A percentile compares a stretch with the other conserved stretches of the same genome.
These are phyloP conservation scores for Hylyphantes graminicola DNA, from an alignment of 1,140 invertebrate species.

Conservation along the genomic window DNA sequence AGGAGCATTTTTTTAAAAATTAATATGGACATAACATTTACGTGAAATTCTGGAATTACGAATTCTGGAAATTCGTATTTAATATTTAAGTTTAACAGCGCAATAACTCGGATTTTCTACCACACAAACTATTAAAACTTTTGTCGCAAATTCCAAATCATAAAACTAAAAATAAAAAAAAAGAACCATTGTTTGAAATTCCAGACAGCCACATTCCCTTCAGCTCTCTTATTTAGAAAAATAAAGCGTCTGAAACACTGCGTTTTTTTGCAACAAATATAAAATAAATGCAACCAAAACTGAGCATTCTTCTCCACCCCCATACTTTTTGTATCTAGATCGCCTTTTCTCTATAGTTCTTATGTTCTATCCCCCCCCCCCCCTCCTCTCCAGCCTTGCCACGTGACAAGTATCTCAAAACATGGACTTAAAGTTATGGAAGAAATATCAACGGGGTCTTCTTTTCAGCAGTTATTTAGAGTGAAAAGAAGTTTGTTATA, in stretches of 20 bases:
- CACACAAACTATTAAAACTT: no score
- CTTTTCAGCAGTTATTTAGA: no score
- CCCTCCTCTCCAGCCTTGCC: neutral
- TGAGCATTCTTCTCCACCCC: neutral
- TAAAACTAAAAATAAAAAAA: no score
- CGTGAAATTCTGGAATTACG: no score
- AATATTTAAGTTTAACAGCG: no score
- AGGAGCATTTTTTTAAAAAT: no score
- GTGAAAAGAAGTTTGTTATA: no score
- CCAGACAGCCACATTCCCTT: neutral
- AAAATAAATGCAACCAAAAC: neutral
- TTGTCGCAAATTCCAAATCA: no score
- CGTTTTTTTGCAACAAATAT: neutral
- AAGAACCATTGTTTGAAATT: neutral
- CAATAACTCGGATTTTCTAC: no score
- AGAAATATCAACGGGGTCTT: neutral
- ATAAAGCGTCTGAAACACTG: slow-evolving; percentile 23
- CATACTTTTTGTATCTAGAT: slow-evolving; percentile 11
- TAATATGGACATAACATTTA: no score
- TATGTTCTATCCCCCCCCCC: neutral
- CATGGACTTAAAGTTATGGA: neutral
- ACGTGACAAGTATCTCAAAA: neutral
- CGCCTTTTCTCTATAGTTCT: neutral
- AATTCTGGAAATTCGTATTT: no score
- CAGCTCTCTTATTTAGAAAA: slow-evolving; percentile 23